Percentiles rank a stretch among this genome's conserved stretches.
phyloP scores from a whole-genome alignment of 2,797 vertebrate species.

The Lacerta viridis region DNA sequence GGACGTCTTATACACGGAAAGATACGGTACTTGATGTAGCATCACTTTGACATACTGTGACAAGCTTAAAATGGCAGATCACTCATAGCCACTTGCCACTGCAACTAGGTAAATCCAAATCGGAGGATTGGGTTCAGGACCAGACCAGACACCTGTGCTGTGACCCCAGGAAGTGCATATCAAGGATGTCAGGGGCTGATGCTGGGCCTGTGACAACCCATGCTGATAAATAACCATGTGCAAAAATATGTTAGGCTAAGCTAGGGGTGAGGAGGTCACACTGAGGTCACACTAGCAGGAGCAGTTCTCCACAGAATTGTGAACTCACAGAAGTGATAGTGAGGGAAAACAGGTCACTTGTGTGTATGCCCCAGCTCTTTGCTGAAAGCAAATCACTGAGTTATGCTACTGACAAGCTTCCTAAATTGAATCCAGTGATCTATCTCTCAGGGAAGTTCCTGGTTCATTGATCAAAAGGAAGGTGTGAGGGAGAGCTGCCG shows the following conservation, averaged over 20 bases:
- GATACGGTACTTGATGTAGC: neutral
- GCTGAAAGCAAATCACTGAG: constrained; percentile 36
- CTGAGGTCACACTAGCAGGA: neutral
- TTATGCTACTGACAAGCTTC: constrained; percentile 54
- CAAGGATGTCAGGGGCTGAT: neutral
- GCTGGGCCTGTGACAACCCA: neutral
- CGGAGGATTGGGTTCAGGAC: neutral
- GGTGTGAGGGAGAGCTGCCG: neutral
- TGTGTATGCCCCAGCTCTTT: too few species aligned
- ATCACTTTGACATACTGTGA: neutral
- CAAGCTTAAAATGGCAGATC: neutral
- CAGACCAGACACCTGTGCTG: neutral
- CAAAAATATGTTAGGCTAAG: neutral
- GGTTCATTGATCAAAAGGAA: neutral
- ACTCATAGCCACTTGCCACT: neutral
- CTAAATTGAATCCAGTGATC: constrained; percentile 60
- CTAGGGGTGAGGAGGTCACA: too few species aligned
- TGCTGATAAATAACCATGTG: neutral
- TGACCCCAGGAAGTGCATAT: neutral
- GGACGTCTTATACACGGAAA: neutral
- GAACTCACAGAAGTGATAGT: neutral
- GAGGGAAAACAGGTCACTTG: neutral
- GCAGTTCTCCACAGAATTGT: neutral
- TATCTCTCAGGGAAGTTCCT: neutral
- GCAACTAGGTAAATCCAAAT: neutral